Base-by-base conservation (phyloP, 92 coral and sea anemone species). In the Epizoanthus rinbou region DNA sequence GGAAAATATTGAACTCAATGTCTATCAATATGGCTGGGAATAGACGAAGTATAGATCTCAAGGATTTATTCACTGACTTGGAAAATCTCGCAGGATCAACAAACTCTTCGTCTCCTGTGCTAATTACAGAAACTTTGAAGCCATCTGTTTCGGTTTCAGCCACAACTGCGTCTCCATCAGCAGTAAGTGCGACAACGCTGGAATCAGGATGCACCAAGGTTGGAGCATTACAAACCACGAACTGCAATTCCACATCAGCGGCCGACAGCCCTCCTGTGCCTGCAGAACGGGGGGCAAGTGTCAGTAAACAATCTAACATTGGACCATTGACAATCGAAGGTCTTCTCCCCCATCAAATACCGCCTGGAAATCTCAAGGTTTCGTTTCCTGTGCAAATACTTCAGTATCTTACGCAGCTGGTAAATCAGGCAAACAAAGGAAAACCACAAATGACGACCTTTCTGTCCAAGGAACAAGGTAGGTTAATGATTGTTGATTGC, bases 261-360 rank as follows among this genome's bases (percentile, higher is more conserved):
- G 28, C 65, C 45, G 50, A 0, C 10, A 43, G 22, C 4, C 73
- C 73, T 33, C n/a, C 73, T 14, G n/a, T 15, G 15, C 15, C 50
- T 21, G 15, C 37, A 8, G 68, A 33, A 76, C 35, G 69, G 22
- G 69, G 31, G 31, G 31, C 25, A 8, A 76, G 31, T 16, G 65
- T 53, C 6, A 45, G 16, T 35, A 57, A 57, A 4, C 82, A 78
- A 8, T n/a, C 56, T 37, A 14, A 35, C 7, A 14, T 63, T 14
- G 60, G 37, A n/a, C 82, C 82, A 39, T 0, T 78, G 23, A 78
- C 71, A 21, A 78, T 78, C 28, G 82, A 78, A 78, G 82, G 82
- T 9, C 82, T 78, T 62, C 33, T 69, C 24, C 35, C 82, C 4
- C 37, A 78, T 15, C 82, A 78, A 62, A 43, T 78, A 60, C 82